phyloP scores from a whole-genome alignment of 2,797 vertebrate genomes.

The Ceryle rudis region DNA sequence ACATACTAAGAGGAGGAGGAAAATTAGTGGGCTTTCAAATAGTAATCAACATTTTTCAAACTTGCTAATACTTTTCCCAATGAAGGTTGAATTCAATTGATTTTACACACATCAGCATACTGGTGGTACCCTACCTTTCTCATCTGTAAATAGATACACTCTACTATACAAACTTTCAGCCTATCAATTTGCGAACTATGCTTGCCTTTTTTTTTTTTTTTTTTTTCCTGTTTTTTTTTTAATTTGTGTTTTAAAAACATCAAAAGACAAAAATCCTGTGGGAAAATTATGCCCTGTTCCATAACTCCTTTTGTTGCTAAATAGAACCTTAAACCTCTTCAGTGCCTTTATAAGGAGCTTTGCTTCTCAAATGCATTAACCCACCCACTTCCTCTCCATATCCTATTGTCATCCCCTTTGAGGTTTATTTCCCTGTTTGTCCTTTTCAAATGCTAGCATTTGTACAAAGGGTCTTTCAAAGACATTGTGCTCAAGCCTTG shows the following conservation, averaged over 20 bases:
- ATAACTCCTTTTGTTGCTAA: conserved; percentile 44
- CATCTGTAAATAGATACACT: neutral
- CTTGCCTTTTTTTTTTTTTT: neutral
- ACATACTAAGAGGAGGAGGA: neutral
- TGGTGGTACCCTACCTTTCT: neutral
- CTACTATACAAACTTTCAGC: neutral
- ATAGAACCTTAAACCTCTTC: conserved; percentile 31
- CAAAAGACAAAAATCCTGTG: conserved; percentile 61
- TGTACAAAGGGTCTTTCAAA: conserved; percentile 42
- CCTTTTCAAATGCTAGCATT: conserved; percentile 51
- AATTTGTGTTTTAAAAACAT: conserved; percentile 45
- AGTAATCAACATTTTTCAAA: neutral
- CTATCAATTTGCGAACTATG: neutral
- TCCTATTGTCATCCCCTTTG: conserved; percentile 56
- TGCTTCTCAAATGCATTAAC: conserved; percentile 37
- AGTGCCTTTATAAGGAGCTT: conserved; percentile 51
- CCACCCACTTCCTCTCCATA: conserved; percentile 53
- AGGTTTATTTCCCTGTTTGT: conserved; percentile 38
- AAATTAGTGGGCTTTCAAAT: neutral
- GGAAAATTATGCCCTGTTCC: conserved; percentile 48
- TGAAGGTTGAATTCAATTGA: neutral
- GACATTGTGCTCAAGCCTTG: neutral
- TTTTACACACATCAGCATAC: neutral
- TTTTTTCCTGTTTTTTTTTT: neutral
- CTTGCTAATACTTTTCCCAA: neutral